Evolutionary conservation across 2,797 vertebrate species (phyloP), one percentile per base, ranked within the genome.

Genomic region (Fundulus diaphanus): DNA sequence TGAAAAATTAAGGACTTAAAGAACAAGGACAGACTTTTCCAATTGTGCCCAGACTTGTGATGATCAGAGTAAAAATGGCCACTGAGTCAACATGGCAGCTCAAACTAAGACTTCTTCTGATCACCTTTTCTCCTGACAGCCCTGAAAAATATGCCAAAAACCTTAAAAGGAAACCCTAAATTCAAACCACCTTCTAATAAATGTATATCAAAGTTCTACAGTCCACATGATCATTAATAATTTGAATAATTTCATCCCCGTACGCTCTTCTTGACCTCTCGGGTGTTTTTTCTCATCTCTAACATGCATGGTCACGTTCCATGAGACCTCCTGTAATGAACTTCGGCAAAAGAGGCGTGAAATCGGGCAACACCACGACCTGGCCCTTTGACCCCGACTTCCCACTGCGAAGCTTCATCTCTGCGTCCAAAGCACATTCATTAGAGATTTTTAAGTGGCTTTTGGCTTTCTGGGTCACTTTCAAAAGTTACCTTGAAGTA

Each of bases 401-500:
- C 66, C 61, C 61, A 48, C 72, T 72, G 87, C 85, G 80, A 88
- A 87, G 51, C 74, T 72, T 84, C 71, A 80, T 89, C 79, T 79
- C 82, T 81, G 78, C 82, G 81, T 80, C 72, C 82, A 69, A 87
- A 78, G 79, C 8, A 2, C 74, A 29, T 68, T 94, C 89, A 93
- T 93, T 94, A 94, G 79, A 6, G 46, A 78, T 75, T 78, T 80
- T 79, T 92, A 94, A 94, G 86, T 93, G 90, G 89, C 79, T 85
- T 90, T 86, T 82, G 57, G 81, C 84, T 92, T 88, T 91, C 90
- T 68, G 71, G 84, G 92, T 89, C 94, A 95, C 93, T 93, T 87
- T 69, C 85, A 72, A 71, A 80, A 76, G 74, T 70, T 40, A 37
- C 52, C 79, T 31, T 78, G 66, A 73, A 74, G 72, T 27, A 87